phyloP scores from a whole-genome alignment of 2,113 vertebrate species.

The Toxotes chatareus region DNA sequence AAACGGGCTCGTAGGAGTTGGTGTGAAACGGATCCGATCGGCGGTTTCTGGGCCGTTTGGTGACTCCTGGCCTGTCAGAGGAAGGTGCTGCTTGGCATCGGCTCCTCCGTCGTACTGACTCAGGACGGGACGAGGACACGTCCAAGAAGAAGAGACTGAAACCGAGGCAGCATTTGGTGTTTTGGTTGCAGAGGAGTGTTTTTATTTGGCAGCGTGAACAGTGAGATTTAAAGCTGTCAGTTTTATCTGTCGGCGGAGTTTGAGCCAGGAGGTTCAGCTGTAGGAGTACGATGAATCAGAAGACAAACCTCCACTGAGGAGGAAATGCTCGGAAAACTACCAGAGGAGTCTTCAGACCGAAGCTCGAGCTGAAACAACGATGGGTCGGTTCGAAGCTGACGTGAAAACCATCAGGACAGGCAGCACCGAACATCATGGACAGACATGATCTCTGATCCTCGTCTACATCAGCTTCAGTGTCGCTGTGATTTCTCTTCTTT shows the following conservation, averaged over 20 bases:
- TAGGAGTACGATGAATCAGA: too few species aligned
- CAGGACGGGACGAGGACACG: conserved; percentile 15
- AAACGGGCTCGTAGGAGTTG: conserved; percentile 26
- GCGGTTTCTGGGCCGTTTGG: conserved; percentile 13
- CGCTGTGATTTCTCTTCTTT: not conserved
- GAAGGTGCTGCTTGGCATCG: conserved; percentile 40
- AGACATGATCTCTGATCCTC: too few species aligned
- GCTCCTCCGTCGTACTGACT: not conserved
- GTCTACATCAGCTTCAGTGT: not conserved
- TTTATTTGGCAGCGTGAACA: conserved; percentile 45
- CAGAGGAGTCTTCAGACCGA: not conserved
- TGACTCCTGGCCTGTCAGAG: conserved; percentile 18
- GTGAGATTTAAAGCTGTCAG: conserved; percentile 47
- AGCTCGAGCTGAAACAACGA: too few species aligned
- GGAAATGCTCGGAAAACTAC: not conserved
- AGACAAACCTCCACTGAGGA: too few species aligned
- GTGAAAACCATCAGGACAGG: too few species aligned
- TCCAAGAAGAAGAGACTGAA: conserved; percentile 10
- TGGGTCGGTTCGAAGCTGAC: too few species aligned
- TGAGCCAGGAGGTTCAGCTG: conserved; percentile 22
- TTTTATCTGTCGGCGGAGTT: not conserved
- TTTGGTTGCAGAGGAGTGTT: conserved; percentile 39
- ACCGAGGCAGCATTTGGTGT: conserved; percentile 43
- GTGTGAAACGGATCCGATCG: conserved; percentile 34
- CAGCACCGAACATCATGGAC: too few species aligned